These are phyloP conservation scores for Carollia perspicillata DNA, from an alignment of 2,113 vertebrate genomes.

Conservation along the genomic window DNA sequence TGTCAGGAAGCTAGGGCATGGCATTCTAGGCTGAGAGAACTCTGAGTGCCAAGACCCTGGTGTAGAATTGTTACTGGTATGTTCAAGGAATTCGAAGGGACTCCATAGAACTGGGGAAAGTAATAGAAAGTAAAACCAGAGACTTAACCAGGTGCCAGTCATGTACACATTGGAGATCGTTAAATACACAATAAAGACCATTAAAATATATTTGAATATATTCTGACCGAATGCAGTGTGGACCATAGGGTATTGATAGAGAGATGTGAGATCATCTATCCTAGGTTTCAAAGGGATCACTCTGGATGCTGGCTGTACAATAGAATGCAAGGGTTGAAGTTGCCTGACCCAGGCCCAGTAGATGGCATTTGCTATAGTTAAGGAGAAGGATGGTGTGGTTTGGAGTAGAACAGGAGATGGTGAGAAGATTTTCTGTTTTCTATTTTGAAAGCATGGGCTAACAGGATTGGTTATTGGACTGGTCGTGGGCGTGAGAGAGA, in stretches of 20 bases:
- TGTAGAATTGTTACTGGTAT: neutral
- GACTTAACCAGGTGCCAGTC: neutral
- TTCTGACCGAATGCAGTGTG: neutral
- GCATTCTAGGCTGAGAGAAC: neutral
- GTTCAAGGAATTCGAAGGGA: neutral
- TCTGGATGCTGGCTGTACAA: neutral
- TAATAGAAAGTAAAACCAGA: neutral
- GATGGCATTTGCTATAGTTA: neutral
- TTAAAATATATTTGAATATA: neutral
- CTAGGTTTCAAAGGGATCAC: neutral
- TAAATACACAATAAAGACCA: neutral
- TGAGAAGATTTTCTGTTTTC: neutral
- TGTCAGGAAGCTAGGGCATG: neutral
- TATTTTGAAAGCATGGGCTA: neutral
- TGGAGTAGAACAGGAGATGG: neutral
- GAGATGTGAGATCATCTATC: neutral
- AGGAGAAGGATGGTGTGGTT: neutral
- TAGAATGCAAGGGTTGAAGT: neutral
- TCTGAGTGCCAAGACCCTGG: neutral
- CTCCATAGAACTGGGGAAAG: neutral
- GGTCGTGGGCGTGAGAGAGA: neutral
- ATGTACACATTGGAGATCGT: neutral
- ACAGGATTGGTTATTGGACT: neutral
- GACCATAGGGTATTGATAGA: neutral
- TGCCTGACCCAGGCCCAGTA: neutral